phyloP scores from a whole-genome alignment of 2,797 vertebrate species.

The Heterohyrax brucei region DNA sequence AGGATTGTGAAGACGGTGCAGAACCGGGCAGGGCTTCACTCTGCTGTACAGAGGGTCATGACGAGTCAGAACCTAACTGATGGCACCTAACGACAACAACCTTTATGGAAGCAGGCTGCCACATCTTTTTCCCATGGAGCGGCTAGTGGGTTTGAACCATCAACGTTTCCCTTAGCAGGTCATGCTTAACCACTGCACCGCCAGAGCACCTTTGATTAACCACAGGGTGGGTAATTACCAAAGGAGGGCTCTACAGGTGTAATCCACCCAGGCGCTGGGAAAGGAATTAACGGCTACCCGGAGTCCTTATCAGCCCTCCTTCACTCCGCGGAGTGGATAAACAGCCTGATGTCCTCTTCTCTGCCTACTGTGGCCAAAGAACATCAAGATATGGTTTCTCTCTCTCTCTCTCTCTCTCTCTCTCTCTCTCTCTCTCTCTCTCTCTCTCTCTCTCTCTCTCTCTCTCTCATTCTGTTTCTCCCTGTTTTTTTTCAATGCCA shows the following conservation, averaged over 20 bases:
- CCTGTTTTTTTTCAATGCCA: not conserved
- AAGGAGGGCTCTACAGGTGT: not conserved
- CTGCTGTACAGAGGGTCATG: too few species aligned
- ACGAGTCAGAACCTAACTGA: too few species aligned
- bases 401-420: not conserved
- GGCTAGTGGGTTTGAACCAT: not conserved
- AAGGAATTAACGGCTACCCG: not conserved
- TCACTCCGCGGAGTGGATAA: fast-evolving
- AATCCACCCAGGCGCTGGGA: not conserved
- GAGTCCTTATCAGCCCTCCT: not conserved
- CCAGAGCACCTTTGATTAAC: not conserved
- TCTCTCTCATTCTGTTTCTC: not conserved
- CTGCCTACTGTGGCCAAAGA: fast-evolving
- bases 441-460: not conserved
- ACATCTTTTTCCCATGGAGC: too few species aligned
- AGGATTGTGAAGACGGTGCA: too few species aligned
- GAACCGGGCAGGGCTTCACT: too few species aligned
- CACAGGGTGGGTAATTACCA: not conserved
- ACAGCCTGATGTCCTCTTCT: not conserved
- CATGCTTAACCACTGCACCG: not conserved
- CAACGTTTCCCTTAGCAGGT: not conserved
- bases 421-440: not conserved
- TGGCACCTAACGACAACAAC: too few species aligned
- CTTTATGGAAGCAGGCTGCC: too few species aligned
- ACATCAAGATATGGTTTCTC: not conserved